Percentiles rank a stretch among this genome's conserved stretches.
Conservation (phyloP, 2,113 vertebrate species). For the Pyrgilauda ruficollis region DNA sequence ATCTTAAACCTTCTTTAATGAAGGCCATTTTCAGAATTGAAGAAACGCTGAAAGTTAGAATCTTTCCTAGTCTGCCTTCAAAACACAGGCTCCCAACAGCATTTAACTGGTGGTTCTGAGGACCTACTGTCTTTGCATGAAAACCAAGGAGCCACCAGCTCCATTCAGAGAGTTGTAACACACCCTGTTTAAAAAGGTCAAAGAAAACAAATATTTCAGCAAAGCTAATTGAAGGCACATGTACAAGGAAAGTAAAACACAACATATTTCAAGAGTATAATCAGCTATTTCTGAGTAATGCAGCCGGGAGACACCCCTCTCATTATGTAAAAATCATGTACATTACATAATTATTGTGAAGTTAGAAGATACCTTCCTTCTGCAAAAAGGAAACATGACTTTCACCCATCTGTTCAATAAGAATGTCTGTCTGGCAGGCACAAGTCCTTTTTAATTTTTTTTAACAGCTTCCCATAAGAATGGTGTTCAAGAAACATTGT, state of each 20-base stretch:
- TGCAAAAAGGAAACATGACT: neutral
- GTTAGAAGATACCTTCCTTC: neutral
- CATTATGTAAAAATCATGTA: neutral
- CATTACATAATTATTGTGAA: neutral
- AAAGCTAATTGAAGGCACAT: conserved; percentile 44
- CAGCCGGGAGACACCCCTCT: neutral
- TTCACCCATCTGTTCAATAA: neutral
- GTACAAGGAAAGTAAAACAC: neutral
- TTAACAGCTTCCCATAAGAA: neutral
- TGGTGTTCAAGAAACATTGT: neutral
- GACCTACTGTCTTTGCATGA: neutral
- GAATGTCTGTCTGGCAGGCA: neutral
- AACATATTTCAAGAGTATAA: conserved; percentile 28
- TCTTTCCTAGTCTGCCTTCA: neutral
- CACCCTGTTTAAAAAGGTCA: conserved; percentile 27
- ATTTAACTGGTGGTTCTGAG: neutral
- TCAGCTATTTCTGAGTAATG: conserved; percentile 5
- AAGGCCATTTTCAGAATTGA: neutral
- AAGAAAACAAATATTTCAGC: conserved; percentile 28
- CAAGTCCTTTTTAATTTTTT: neutral
- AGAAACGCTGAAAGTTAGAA: neutral
- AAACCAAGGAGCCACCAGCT: neutral
- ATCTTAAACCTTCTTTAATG: neutral
- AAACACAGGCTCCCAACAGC: neutral
- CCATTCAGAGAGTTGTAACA: neutral